Evolutionary conservation across 1,140 invertebrate genomes (phyloP).

Genomic region (Leptinotarsa undecemlineata): DNA sequence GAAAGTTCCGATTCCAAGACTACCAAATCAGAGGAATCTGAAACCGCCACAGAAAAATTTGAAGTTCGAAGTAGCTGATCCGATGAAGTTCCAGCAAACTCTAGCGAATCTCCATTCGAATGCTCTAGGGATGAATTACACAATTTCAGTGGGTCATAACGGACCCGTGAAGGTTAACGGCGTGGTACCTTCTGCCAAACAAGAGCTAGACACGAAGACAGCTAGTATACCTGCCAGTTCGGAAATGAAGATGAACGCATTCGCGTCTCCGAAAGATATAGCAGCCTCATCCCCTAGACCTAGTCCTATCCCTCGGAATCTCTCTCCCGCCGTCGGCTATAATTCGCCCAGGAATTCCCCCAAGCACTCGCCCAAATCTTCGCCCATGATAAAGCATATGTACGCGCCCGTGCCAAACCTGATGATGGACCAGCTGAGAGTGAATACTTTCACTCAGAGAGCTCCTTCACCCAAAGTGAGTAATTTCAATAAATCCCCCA

Average conservation of each 20-base stretch:
- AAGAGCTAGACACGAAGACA: constrained; percentile 27
- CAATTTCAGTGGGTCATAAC: constrained; percentile 48
- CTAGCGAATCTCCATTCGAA: constrained; percentile 49
- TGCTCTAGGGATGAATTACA: constrained; percentile 52
- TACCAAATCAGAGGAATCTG: constrained; percentile 31
- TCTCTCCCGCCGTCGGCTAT: constrained; percentile 1
- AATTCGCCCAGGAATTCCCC: constrained; percentile 33
- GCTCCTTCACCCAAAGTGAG: constrained; percentile 14
- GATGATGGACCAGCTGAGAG: constrained; percentile 22
- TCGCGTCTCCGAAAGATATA: not conserved
- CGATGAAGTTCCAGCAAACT: constrained; percentile 38
- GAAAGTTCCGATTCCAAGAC: constrained; percentile 42
- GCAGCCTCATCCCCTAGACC: not conserved
- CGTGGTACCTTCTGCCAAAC: constrained; percentile 29
- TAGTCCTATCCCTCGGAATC: constrained; percentile 26
- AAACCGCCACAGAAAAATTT: constrained; percentile 26
- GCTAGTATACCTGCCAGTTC: constrained; percentile 1
- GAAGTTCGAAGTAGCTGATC: constrained; percentile 22
- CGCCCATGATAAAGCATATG: constrained; percentile 40
- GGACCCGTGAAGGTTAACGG: constrained; percentile 33
- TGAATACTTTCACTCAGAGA: constrained; percentile 14
- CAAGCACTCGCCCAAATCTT: constrained; percentile 41
- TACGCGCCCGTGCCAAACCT: constrained; percentile 29
- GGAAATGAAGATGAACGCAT: constrained; percentile 17
- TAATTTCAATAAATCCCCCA: constrained; percentile 1